phyloP scores from a whole-genome alignment of 2,113 vertebrate genomes.

The Urocitellus parryii region DNA sequence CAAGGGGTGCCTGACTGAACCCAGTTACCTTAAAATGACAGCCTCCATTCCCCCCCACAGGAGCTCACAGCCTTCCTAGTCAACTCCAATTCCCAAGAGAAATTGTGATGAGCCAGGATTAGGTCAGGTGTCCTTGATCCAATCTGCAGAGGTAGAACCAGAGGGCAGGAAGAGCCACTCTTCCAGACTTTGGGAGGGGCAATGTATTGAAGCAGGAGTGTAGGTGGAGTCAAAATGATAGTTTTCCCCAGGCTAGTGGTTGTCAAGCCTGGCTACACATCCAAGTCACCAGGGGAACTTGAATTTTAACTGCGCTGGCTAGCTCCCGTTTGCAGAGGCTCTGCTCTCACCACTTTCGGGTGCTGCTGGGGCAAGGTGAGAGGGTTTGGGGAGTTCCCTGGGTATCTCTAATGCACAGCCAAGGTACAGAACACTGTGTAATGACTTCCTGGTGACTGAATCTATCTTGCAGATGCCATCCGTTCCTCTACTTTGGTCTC shows the following conservation, averaged over 20 bases:
- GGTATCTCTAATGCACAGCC: background rate
- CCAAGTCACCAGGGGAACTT: background rate
- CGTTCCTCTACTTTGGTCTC: background rate
- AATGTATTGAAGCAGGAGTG: background rate
- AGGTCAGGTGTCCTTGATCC: background rate
- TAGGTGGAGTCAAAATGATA: background rate
- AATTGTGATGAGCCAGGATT: background rate
- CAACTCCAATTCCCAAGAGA: slow-evolving; percentile 14
- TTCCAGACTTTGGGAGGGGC: background rate
- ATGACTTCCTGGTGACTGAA: background rate
- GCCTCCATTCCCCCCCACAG: background rate
- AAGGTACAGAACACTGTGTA: background rate
- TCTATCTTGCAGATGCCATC: background rate
- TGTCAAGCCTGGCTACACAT: background rate
- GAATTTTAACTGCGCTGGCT: background rate
- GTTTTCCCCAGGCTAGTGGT: background rate
- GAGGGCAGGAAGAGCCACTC: background rate
- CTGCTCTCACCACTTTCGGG: background rate
- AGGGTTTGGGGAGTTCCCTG: background rate
- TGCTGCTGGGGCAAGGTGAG: background rate
- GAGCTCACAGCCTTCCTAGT: background rate
- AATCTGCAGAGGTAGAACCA: background rate
- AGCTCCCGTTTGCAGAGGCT: background rate
- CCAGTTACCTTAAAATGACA: background rate
- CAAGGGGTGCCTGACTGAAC: background rate